A percentile compares a stretch with the other conserved stretches of the same genome.
Conservation (phyloP, 2,797 vertebrate species). For the Vipera latastei region DNA sequence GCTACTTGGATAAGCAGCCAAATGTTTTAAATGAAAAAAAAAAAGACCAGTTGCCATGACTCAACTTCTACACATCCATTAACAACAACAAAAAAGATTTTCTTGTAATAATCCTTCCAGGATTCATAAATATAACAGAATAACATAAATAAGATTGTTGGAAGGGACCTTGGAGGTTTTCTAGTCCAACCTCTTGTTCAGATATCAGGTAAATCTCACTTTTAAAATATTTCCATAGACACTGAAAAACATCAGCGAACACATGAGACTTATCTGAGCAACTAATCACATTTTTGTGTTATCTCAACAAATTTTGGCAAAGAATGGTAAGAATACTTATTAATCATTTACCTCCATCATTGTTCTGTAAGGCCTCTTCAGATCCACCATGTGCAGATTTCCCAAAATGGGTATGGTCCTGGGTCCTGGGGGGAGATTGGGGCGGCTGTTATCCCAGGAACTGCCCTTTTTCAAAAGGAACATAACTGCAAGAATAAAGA, state of each 20-base stretch:
- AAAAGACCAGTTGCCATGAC: neutral
- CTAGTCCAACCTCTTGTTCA: neutral
- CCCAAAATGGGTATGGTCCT: slow-evolving; percentile 32
- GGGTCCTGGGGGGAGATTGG: neutral
- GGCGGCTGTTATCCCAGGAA: neutral
- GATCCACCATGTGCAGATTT: slow-evolving; percentile 55
- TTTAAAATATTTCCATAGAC: neutral
- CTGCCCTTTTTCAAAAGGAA: neutral
- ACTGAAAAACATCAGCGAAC: neutral
- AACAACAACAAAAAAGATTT: neutral
- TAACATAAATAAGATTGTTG: neutral
- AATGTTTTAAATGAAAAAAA: neutral
- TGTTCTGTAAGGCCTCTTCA: slow-evolving; percentile 38
- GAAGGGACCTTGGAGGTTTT: neutral
- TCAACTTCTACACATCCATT: neutral
- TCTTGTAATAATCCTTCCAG: neutral
- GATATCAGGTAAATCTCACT: neutral
- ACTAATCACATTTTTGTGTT: neutral
- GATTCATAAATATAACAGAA: neutral
- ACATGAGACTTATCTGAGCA: neutral
- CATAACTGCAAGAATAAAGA: neutral
- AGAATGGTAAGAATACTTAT: neutral
- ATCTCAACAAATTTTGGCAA: neutral
- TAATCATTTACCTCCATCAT: neutral
- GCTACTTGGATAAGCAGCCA: neutral